These are phyloP conservation scores for Darevskia mixta DNA, from an alignment of 2,797 vertebrate species.

Conservation along the genomic window DNA sequence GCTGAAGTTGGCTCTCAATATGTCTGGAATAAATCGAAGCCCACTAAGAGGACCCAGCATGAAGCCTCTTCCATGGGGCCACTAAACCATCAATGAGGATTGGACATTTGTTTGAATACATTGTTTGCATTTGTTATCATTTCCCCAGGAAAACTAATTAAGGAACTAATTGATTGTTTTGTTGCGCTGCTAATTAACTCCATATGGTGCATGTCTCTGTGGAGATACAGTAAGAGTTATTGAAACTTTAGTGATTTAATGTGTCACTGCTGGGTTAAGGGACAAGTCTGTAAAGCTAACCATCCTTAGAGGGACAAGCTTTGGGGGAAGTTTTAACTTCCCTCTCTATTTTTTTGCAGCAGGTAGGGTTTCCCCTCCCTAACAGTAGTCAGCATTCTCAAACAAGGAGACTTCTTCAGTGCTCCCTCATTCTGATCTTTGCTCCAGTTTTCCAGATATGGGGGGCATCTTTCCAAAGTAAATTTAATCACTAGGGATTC, in stretches of 20 bases:
- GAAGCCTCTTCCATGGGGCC: slow-evolving; percentile 72
- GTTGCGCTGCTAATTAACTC: slow-evolving; percentile 86
- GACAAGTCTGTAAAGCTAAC: slow-evolving; percentile 73
- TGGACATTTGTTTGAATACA: slow-evolving; percentile 80
- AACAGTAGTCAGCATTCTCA: not conserved
- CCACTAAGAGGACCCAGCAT: slow-evolving; percentile 53
- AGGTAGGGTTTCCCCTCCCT: not conserved
- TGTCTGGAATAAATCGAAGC: slow-evolving; percentile 73
- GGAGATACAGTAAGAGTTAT: slow-evolving; percentile 83
- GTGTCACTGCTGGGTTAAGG: slow-evolving; percentile 70
- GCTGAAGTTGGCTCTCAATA: slow-evolving; percentile 74
- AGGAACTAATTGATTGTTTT: slow-evolving; percentile 87
- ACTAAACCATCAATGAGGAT: slow-evolving; percentile 75
- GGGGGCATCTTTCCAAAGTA: not conserved
- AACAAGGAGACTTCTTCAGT: slow-evolving; percentile 30
- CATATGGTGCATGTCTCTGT: slow-evolving; percentile 85
- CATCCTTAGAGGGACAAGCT: slow-evolving; percentile 58
- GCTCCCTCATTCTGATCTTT: not conserved
- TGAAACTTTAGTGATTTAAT: slow-evolving; percentile 78
- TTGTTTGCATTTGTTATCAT: slow-evolving; percentile 84
- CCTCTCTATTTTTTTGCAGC: not conserved
- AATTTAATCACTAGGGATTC: not conserved
- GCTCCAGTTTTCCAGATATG: not conserved
- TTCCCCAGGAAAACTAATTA: slow-evolving; percentile 85
- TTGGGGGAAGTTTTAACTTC: slow-evolving; percentile 37